A percentile compares a stretch with the other conserved stretches of the same genome.
Conservation (phyloP, 2,113 vertebrate species). For the Bos javanicus region DNA sequence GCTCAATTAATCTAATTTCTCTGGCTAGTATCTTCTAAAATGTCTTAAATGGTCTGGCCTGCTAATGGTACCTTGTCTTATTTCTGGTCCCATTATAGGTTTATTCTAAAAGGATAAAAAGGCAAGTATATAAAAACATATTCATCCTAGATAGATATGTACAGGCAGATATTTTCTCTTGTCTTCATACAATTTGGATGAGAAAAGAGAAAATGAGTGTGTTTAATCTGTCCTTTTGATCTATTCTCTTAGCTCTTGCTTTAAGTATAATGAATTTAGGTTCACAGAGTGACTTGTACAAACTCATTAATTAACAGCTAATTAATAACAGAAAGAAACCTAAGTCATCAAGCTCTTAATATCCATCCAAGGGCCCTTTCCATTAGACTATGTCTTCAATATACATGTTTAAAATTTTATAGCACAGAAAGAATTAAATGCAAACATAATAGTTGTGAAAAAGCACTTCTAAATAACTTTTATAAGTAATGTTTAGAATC, state of each 20-base stretch:
- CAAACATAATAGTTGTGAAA: constrained; percentile 65
- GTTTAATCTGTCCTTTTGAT: not conserved
- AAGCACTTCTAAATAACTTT: constrained; percentile 7
- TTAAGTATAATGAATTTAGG: not conserved
- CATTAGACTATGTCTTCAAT: constrained; percentile 47
- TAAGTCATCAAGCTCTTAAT: not conserved
- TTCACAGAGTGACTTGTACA: not conserved
- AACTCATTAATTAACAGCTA: not conserved
- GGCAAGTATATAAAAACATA: not conserved
- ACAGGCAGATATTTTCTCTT: not conserved
- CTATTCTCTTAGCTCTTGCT: not conserved
- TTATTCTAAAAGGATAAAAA: not conserved
- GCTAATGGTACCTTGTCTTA: not conserved
- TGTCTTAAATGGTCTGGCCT: not conserved
- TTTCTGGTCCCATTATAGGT: not conserved
- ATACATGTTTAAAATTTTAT: constrained; percentile 4
- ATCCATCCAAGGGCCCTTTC: not conserved
- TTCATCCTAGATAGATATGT: not conserved
- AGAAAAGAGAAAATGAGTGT: not conserved
- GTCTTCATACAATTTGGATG: not conserved
- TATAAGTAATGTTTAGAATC: constrained; percentile 36
- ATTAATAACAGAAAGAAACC: constrained; percentile 21
- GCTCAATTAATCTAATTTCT: not conserved
- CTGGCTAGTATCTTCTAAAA: not conserved
- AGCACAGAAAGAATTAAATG: constrained; percentile 36